These are phyloP conservation scores for Drosophila nr. medialis DNA, from an alignment of 2,888 invertebrate genomes.

Conservation along the genomic window DNA sequence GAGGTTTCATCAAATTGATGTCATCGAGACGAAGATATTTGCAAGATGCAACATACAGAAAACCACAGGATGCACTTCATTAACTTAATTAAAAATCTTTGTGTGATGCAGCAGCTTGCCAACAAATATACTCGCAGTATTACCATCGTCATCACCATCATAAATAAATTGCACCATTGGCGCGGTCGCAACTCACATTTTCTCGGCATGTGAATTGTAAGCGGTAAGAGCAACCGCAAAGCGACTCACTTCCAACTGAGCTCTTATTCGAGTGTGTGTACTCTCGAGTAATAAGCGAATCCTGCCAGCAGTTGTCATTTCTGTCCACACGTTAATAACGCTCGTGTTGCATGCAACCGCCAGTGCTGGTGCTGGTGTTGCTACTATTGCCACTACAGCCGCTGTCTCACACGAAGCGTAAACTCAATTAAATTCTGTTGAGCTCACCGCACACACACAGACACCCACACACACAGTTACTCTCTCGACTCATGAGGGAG, in stretches of 20 bases:
- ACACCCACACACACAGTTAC: not conserved
- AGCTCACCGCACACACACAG: conserved; percentile 26
- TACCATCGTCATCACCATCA: conserved; percentile 1
- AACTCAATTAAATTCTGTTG: conserved; percentile 79
- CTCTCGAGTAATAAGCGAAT: conserved; percentile 36
- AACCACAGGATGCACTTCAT: conserved; percentile 75
- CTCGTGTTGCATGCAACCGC: conserved; percentile 45
- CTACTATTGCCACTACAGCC: not conserved
- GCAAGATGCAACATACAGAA: conserved; percentile 55
- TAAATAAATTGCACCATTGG: conserved; percentile 15
- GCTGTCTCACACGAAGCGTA: conserved; percentile 64
- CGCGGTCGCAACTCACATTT: conserved; percentile 27
- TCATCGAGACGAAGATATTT: conserved; percentile 26
- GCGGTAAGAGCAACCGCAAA: conserved; percentile 67
- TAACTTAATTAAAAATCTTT: conserved; percentile 75
- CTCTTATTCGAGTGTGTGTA: conserved; percentile 34
- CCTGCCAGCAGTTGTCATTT: conserved; percentile 21
- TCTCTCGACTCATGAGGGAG: conserved; percentile 54
- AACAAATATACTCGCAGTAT: conserved; percentile 12
- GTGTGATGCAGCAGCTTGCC: conserved; percentile 26
- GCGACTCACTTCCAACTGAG: conserved; percentile 68
- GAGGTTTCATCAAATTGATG: conserved; percentile 25
- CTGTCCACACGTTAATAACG: conserved; percentile 58
- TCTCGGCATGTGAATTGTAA: conserved; percentile 27
- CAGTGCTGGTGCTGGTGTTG: not conserved